phyloP scores from a whole-genome alignment of 1,140 invertebrate species.

The Rhysida immarginata region DNA sequence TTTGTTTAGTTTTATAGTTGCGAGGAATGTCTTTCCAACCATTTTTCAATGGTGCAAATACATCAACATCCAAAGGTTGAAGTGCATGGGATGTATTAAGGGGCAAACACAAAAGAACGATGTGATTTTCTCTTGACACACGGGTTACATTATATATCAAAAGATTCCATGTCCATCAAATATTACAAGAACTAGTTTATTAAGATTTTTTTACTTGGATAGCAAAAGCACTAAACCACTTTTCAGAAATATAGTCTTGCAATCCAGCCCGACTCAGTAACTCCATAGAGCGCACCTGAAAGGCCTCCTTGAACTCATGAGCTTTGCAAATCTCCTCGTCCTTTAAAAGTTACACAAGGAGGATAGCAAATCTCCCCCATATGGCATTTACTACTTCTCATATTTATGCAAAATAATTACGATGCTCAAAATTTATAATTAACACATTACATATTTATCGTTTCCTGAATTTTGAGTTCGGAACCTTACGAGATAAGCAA shows the following conservation, averaged over 20 bases:
- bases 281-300: conserved; percentile 3
- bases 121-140: neutral
- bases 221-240: conserved; percentile 3
- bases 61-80: conserved; percentile 10
- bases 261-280: conserved; percentile 6
- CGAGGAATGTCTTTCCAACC: neutral
- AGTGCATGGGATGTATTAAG: conserved; percentile 7
- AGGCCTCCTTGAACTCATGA: conserved; percentile 6
- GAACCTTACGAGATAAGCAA: too few relatives aligned
- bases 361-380: too few relatives aligned
- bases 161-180: neutral
- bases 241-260: conserved; percentile 7
- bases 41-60: conserved; percentile 9
- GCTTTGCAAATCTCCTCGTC: neutral
- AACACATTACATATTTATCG: too few relatives aligned
- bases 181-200: neutral
- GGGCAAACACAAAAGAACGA: neutral
- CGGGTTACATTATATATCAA: neutral
- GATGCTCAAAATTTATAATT: too few relatives aligned
- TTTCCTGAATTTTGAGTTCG: too few relatives aligned
- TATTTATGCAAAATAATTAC: too few relatives aligned
- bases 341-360: too few relatives aligned
- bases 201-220: neutral
- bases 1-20: too few relatives aligned
- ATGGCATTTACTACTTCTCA: too few relatives aligned